Conservation (phyloP, 2,113 vertebrate species). For the Hepsetus odoe region DNA sequence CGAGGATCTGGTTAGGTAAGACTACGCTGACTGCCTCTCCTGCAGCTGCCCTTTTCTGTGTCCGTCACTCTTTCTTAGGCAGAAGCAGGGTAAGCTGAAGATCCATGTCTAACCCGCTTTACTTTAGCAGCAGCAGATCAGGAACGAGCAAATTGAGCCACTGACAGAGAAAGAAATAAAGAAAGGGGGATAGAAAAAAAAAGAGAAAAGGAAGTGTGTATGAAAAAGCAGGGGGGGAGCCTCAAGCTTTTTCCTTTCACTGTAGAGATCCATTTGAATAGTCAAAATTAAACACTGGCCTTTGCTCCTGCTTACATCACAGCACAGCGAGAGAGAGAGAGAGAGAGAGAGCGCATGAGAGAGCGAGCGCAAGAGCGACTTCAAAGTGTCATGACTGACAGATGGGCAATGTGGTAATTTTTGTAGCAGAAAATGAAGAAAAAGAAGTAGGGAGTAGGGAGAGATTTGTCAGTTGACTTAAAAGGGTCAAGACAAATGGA, state of each 20-base stretch:
- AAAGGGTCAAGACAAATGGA: background rate
- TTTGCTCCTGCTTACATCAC: background rate
- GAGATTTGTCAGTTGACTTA: no score
- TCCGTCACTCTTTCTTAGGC: background rate
- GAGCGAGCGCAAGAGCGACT: background rate
- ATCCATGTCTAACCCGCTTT: conserved; percentile 19
- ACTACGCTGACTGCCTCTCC: background rate
- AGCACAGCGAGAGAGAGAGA: background rate
- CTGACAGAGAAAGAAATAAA: background rate
- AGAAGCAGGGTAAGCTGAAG: background rate
- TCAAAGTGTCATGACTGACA: background rate
- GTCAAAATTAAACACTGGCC: background rate
- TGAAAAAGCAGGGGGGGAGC: background rate
- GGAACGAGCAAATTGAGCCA: background rate
- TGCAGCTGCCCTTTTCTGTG: background rate
- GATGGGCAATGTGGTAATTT: background rate
- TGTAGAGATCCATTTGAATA: background rate
- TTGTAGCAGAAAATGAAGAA: no score
- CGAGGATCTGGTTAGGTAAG: background rate
- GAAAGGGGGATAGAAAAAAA: background rate
- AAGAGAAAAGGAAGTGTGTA: background rate
- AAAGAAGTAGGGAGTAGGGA: background rate
- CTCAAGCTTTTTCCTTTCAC: background rate
- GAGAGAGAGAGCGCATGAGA: background rate
- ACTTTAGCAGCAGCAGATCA: conserved; percentile 10